Percentiles rank a stretch among this genome's conserved stretches.
phyloP scores from a whole-genome alignment of 2,797 vertebrate species.

The Morus bassanus region DNA sequence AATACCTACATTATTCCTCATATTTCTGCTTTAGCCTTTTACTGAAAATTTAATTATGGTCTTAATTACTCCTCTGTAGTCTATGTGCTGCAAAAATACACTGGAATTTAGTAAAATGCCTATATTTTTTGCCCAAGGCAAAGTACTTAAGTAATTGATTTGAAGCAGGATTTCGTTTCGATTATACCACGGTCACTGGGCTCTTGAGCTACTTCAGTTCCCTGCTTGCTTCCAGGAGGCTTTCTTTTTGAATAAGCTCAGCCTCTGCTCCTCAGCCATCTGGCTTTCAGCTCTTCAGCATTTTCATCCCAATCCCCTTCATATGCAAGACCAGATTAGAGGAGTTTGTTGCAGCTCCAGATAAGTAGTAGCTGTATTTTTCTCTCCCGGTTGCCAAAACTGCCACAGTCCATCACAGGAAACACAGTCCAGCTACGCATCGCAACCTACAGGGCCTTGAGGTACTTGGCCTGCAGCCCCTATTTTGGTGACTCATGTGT shows the following conservation, averaged over 20 bases:
- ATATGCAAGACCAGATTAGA: not conserved
- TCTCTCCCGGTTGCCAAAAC: not conserved
- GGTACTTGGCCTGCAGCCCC: not conserved
- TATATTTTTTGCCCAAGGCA: not conserved
- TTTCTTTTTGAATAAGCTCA: not conserved
- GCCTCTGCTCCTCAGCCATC: not conserved
- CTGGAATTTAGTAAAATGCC: slow-evolving; percentile 1
- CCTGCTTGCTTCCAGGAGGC: not conserved
- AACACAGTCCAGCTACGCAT: not conserved
- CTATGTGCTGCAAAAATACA: not conserved
- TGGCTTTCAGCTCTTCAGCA: not conserved
- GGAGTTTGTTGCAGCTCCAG: slow-evolving; percentile 16
- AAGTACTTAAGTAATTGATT: not conserved
- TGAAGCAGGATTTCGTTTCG: not conserved
- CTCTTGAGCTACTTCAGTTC: not conserved
- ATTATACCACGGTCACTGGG: not conserved
- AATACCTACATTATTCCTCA: not conserved
- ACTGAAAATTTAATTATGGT: not conserved
- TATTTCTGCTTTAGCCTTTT: not conserved
- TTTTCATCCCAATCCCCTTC: not conserved
- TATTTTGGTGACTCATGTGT: not conserved
- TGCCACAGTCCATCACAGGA: not conserved
- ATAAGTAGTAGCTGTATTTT: slow-evolving; percentile 31
- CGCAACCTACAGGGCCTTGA: not conserved
- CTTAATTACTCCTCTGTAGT: not conserved